Conservation (phyloP, 1,140 invertebrate species). For the Fopius arisanus region DNA sequence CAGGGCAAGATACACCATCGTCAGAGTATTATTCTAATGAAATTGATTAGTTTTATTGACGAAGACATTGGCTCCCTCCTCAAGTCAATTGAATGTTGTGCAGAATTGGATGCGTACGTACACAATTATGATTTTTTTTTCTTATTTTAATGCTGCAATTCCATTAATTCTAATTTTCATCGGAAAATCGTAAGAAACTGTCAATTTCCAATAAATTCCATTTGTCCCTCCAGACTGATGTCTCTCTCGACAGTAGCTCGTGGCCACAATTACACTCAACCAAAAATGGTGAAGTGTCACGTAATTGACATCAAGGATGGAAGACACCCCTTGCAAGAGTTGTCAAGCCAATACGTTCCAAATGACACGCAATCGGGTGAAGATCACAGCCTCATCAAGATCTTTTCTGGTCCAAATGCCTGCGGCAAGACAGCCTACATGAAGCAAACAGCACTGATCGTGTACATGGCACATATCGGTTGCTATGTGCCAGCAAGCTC, state of each 20-base stretch:
- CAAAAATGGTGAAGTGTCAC: constrained; percentile 69
- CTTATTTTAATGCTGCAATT: background rate
- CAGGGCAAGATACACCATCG: constrained; percentile 78
- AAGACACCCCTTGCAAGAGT: constrained; percentile 81
- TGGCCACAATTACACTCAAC: constrained; percentile 77
- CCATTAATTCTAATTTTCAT: too few relatives aligned
- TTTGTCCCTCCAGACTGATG: constrained; percentile 70
- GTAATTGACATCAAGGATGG: constrained; percentile 76
- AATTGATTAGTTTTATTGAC: constrained; percentile 72
- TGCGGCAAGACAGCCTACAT: constrained; percentile 93
- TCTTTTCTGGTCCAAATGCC: constrained; percentile 89
- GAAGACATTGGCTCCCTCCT: constrained; percentile 70
- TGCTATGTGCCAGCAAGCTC: constrained; percentile 85
- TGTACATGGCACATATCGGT: constrained; percentile 88
- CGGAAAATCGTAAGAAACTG: too few relatives aligned
- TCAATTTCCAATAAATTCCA: constrained; percentile 11
- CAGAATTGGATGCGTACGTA: constrained; percentile 78
- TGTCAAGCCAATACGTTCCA: constrained; percentile 74
- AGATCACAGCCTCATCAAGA: constrained; percentile 71
- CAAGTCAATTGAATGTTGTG: constrained; percentile 71
- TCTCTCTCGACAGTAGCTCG: constrained; percentile 75
- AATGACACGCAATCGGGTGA: constrained; percentile 74
- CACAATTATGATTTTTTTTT: constrained; percentile 14
- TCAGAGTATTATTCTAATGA: constrained; percentile 78
- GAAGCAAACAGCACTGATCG: constrained; percentile 81